Evolutionary conservation across 2,113 vertebrate genomes (phyloP), one percentile per base, ranked within the genome.

Genomic region (Cnemophilus loriae): DNA sequence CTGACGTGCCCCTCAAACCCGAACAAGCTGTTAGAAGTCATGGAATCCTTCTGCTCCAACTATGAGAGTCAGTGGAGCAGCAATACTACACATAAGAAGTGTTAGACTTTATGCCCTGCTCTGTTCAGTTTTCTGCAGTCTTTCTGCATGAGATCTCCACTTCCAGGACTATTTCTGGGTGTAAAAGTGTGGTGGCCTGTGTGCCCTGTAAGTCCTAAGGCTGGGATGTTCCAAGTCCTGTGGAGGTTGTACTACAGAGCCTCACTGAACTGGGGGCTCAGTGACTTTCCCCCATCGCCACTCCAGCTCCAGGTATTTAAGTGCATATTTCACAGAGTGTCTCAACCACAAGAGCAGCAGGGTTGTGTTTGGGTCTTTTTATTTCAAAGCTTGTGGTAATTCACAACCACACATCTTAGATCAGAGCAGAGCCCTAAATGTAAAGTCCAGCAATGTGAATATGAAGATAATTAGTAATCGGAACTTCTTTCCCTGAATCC

Each of bases 401-500:
- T 96, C 80, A 90, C 76, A 82, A 84, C 60, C 86, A 79, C 79
- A 79, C 11, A 82, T 86, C 60, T 84, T 47, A 65, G 60, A 91
- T n/a, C 47, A 94, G n/a, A 94, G 52, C 47, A 80, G 52, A 93
- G 76, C 61, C 76, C 67, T 85, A 86, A 94, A 89, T 78, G 61
- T 57, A 63, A 96, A 85, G 89, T 67, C 73, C 78, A 87, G 26
- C 33, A 73, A 37, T 15, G 21, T 16, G 87, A 81, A 76, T 81
- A n/a, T 27, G 70, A 87, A 87, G 61, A 81, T 90, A 96, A 95
- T 93, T 93, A 85, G 64, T 90, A 89, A 70, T 37, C 9, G 19
- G 80, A 77, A 95, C 55, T 52, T 94, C 70, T 87, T 90, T 88
- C 73, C 89, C 76, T 49, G 59, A 94, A 64, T 67, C 63, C 33